Evolutionary conservation across 2,797 vertebrate genomes (phyloP), one percentile per base, ranked within the genome.

Genomic region (Tokudaia tokunoshimensis): DNA sequence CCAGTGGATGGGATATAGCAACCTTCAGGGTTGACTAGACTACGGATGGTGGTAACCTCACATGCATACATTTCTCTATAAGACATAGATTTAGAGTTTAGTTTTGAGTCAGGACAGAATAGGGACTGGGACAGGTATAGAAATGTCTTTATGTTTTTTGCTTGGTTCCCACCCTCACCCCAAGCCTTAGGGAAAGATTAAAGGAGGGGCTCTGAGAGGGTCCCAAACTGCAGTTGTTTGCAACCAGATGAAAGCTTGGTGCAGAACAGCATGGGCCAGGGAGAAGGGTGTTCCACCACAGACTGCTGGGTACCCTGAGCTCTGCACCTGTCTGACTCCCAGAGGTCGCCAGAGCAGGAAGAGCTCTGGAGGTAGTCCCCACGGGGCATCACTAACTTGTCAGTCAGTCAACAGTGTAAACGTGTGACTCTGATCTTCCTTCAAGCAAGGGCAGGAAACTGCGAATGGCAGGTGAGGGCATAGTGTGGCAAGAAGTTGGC

Each of bases 101-200:
- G 80, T 96, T 93, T 86, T 79, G 74, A 65, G 82, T 24, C 37
- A 83, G 31, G 34, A 94, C 34, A 86, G 75, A 34, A 24, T 52
- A 52, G 52, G 50, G 57, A 79, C 37, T 37, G 57, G 82, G 50
- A 61, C 55, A 57, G 34, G 17, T 65, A 41, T 72, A 29, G 50
- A 85, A 57, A 12, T 47, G 24, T 95, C 61, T 86, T 95, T 87
- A 37, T 78, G 86, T 95, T 95, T 37, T 94, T 67, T 34, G 34
- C n/a, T 94, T 93, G 15, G 7, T 88, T n/a, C 37, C 31, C n/a
- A 20, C 9, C 52, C 72, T 75, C 44, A 70, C 31, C 12, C 41
- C 19, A 78, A 59, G 13, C 41, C 17, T 19, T 80, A 63, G 92
- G 37, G 85, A 91, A 72, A 91, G 22, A 75, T 88, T 92, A 59